phyloP scores from a whole-genome alignment of 2,888 invertebrate genomes.

The Chydorus sphaericus region DNA sequence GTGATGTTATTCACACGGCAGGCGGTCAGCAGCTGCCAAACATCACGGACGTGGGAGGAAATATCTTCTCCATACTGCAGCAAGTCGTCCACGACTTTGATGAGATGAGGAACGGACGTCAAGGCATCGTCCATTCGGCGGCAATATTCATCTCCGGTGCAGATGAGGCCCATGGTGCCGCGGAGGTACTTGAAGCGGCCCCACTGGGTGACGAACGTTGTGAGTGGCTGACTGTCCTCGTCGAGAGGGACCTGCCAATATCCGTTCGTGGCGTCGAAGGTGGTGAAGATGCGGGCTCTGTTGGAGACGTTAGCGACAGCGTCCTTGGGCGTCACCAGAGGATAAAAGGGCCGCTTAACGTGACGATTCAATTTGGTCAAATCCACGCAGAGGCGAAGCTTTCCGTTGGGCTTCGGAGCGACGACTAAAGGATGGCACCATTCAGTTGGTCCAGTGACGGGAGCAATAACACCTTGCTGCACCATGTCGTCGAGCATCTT shows the following conservation, averaged over 20 bases:
- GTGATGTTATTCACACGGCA: background rate
- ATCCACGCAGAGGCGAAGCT: slow-evolving; percentile 19
- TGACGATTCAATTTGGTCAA: slow-evolving; percentile 19
- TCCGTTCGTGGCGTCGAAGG: slow-evolving; percentile 17
- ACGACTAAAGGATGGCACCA: slow-evolving; percentile 20
- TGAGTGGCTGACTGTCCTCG: slow-evolving; percentile 16
- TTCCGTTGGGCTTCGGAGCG: slow-evolving; percentile 17
- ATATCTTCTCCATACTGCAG: background rate
- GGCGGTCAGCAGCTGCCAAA: background rate
- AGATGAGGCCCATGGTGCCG: slow-evolving; percentile 6
- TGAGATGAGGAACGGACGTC: slow-evolving; percentile 17
- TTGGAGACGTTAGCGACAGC: slow-evolving; percentile 10
- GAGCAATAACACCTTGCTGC: slow-evolving; percentile 16
- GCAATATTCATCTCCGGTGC: slow-evolving; percentile 5
- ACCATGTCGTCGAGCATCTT: slow-evolving; percentile 17
- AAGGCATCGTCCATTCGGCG: slow-evolving; percentile 15
- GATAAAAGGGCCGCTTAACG: slow-evolving; percentile 17
- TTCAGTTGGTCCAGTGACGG: slow-evolving; percentile 18
- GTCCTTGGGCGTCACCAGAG: slow-evolving; percentile 18
- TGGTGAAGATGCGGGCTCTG: background rate
- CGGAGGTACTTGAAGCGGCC: slow-evolving; percentile 16
- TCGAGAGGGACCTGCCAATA: slow-evolving; percentile 20
- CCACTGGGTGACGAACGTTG: slow-evolving; percentile 21
- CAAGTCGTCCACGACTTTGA: background rate
- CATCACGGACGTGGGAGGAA: background rate